These are phyloP conservation scores for Ispidina lecontei DNA, from an alignment of 2,797 vertebrate genomes.

Conservation along the genomic window DNA sequence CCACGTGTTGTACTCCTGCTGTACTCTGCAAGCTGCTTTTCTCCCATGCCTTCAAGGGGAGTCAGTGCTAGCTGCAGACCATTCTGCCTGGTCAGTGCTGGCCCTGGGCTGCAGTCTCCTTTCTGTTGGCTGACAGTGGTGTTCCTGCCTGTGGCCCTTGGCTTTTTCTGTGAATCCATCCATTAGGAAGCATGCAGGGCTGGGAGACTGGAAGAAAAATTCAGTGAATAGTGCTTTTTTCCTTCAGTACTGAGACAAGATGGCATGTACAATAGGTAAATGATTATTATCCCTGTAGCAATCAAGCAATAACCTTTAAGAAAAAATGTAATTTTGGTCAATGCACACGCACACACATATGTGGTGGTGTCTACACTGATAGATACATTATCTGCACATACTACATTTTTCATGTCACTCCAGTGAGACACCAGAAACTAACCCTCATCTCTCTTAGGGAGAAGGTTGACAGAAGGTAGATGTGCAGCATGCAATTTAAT, in stretches of 20 bases:
- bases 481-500: background rate
- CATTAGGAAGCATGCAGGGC: background rate
- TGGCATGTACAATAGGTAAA: background rate
- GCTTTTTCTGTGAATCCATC: background rate
- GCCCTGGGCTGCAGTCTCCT: background rate
- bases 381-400: background rate
- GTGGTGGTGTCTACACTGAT: background rate
- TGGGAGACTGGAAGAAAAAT: background rate
- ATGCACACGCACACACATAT: background rate
- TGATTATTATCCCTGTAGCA: background rate
- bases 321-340: background rate
- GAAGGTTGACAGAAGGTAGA: background rate
- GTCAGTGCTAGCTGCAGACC: background rate
- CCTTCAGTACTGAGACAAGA: background rate
- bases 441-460: background rate
- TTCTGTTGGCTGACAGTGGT: background rate
- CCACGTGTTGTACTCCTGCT: background rate
- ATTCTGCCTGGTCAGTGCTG: background rate
- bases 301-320: background rate
- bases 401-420: background rate
- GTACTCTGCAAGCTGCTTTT: background rate
- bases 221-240: background rate
- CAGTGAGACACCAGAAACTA: background rate
- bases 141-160: background rate
- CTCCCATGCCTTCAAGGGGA: background rate